Evolutionary conservation across 1,140 invertebrate species (phyloP), one percentile per base, ranked within the genome.

Genomic region (Meloidogyne floridensis): DNA sequence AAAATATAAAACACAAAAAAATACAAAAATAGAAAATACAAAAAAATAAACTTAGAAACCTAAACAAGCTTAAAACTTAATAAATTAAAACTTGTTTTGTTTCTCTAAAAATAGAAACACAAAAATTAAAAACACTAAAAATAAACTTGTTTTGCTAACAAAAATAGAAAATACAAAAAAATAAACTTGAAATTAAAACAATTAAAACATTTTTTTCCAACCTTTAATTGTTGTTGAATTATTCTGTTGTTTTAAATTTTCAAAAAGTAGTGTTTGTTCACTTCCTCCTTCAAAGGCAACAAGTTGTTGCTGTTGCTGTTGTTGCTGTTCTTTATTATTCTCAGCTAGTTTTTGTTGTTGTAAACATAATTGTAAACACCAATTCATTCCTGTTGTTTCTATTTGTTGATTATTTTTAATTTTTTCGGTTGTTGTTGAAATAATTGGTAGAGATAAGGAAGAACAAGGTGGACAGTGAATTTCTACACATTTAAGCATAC

Each of bases 391-490:
- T 20, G 72, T 15, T 72, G 69, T 20, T 15, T 43, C 59, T 47
- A 43, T 42, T 20, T 9, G 18, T 53, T 71, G 18, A 71, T 43
- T 20, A 71, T 32, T 9, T n/a, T 43, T 6, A 43, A 51, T 42
- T 69, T n/a, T 79, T n/a, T n/a, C n/a, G 13, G 20, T 2, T 72
- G 42, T 15, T 20, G 13, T 32, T 71, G 42, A 53, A 43, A 53
- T 56, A 7, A 13, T n/a, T n/a, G 15, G 15, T 65, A 7, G 59
- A 65, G 3, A 15, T 59, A 5, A 5, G 2, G 59, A 65, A 8
- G 59, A 65, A 32, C 82, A 83, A 7, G 74, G 43, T 13, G 81
- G 81, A n/a, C 82, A 83, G 18, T 81, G 56, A 32, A 83, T 47
- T 53, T 73, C 71, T 11, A 78, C 11, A 43, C 82, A 83, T 51